Conservation (phyloP, 1,140 invertebrate species). For the Caenorhabditis brenneri region DNA sequence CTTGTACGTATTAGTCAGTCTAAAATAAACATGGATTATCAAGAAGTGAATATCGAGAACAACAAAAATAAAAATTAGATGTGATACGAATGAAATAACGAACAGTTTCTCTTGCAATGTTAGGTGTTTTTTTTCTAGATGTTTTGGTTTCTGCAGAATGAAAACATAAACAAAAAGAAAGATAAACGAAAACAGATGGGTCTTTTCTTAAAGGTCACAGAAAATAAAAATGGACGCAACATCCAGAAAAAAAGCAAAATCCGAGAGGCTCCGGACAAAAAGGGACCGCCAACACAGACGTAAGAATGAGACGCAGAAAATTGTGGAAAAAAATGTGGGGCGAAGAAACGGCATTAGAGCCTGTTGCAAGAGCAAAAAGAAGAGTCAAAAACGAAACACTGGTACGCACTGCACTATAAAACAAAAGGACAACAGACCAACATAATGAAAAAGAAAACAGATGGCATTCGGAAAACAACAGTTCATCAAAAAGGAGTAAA, state of each 20-base stretch:
- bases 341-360: conserved; percentile 8
- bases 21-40: too few species aligned
- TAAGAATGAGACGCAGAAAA: conserved; percentile 33
- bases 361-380: conserved; percentile 31
- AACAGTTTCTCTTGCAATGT: too few species aligned
- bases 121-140: too few species aligned
- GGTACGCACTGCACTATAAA: neutral
- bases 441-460: neutral
- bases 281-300: neutral
- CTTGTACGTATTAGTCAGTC: too few species aligned
- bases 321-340: neutral
- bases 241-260: conserved; percentile 40
- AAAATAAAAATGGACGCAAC: conserved; percentile 17
- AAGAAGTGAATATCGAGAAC: too few species aligned
- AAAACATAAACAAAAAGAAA: neutral
- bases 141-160: too few species aligned
- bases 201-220: neutral
- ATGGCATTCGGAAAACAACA: too few species aligned
- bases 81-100: too few species aligned
- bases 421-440: neutral
- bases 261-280: conserved; percentile 4
- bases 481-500: neutral
- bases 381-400: neutral
- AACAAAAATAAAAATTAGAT: too few species aligned
- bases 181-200: neutral